Evolutionary conservation across 2,888 invertebrate genomes (phyloP).

Genomic region (Bembecia ichneumoniformis): DNA sequence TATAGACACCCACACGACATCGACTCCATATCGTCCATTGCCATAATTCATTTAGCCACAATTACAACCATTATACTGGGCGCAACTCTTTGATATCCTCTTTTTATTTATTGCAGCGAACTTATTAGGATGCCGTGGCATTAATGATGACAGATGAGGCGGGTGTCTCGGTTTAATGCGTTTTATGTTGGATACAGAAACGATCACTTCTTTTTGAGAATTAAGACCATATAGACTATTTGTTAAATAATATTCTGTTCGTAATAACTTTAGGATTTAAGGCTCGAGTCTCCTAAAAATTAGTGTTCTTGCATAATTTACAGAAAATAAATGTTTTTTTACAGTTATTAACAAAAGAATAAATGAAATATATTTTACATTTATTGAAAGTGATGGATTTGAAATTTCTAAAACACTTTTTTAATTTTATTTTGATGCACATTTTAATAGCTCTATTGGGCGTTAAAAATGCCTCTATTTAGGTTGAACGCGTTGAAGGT

Average conservation of each 20-base stretch:
- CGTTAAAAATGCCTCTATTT: no score
- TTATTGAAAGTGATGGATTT: no score
- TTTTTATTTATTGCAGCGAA: slow-evolving; percentile 65
- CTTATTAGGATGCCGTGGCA: slow-evolving; percentile 68
- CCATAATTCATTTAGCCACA: slow-evolving; percentile 67
- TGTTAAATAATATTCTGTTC: slow-evolving; percentile 18
- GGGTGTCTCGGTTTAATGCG: slow-evolving; percentile 52
- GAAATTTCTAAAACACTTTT: no score
- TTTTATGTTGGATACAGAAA: slow-evolving; percentile 36
- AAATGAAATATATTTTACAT: no score
- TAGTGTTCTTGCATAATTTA: no score
- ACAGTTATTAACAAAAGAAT: no score
- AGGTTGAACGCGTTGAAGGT: no score
- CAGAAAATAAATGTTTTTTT: no score
- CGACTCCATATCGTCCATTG: slow-evolving; percentile 35
- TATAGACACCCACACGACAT: slow-evolving; percentile 62
- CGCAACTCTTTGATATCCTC: slow-evolving; percentile 65
- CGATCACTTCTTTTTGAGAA: slow-evolving; percentile 31
- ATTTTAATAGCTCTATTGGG: no score
- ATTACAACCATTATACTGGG: slow-evolving; percentile 67
- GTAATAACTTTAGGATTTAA: no score
- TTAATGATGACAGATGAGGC: slow-evolving; percentile 71
- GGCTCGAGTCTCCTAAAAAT: no score
- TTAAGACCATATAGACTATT: slow-evolving; percentile 18
- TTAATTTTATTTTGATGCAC: no score